These are phyloP conservation scores for Cheirogaleus major DNA, from an alignment of 2,797 vertebrate species.

Conservation along the genomic window DNA sequence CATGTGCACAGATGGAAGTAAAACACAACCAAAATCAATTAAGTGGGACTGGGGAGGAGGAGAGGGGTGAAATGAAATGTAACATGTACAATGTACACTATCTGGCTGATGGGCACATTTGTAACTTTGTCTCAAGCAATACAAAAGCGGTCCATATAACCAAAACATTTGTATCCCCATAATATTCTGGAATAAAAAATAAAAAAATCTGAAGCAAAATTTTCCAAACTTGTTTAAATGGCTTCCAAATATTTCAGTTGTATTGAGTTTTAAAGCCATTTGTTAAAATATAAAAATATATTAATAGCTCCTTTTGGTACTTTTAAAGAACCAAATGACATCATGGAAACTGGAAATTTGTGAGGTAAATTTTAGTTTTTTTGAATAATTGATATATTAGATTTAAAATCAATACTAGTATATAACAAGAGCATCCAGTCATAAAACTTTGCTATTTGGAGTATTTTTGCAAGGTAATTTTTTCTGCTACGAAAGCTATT, in stretches of 20 bases:
- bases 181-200: too few species aligned
- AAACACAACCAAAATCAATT: too few species aligned
- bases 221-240: neutral
- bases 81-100: too few species aligned
- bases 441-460: neutral
- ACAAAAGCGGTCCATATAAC: too few species aligned
- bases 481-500: constrained; percentile 10
- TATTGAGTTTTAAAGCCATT: neutral
- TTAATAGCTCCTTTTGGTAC: neutral
- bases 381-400: neutral
- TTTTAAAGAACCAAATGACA: constrained; percentile 5
- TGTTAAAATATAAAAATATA: constrained; percentile 25
- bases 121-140: too few species aligned
- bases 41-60: too few species aligned
- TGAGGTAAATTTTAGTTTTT: neutral
- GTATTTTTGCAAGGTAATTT: neutral
- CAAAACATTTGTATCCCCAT: too few species aligned
- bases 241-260: constrained; percentile 3
- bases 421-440: neutral
- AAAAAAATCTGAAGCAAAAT: neutral
- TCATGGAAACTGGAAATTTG: neutral
- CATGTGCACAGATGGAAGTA: too few species aligned
- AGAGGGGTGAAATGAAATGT: too few species aligned
- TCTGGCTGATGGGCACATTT: too few species aligned
- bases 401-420: constrained; percentile 39